Base-by-base conservation (phyloP, 2,113 vertebrate species). In the Cynopterus brachyotis region DNA sequence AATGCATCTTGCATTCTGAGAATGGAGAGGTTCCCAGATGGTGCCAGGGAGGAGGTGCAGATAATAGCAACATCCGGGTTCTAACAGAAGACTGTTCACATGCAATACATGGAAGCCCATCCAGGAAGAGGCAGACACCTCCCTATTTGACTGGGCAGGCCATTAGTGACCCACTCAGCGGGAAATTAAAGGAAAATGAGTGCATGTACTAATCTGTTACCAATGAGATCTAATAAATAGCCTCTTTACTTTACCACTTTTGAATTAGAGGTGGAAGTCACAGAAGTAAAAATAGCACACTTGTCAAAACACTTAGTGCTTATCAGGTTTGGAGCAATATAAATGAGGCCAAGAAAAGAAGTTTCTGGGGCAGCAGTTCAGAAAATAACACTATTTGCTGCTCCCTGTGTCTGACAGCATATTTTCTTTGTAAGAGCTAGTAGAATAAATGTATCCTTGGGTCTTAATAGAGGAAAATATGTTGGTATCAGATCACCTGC, bases 261-360 rank as follows among this genome's bases (percentile, higher is more conserved):
- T 91, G 78, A 92, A 93, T 97, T 88, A 91, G 91, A 89, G 70
- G 66, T 95, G 30, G 28, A 85, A 95, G 66, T 50, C 67, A 76
- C 3, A 80, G 84, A 94, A 89, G 78, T 89, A 78, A 97, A 97
- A 97, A 97, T 93, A 94, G 80, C 84, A 60, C 62, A 81, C 81
- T 96, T 97, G 95, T 97, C 97, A 96, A 96, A 97, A 96, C 78
- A 86, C 19, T 40, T 55, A 35, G 84, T 66, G 32, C n/a, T 50
- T 87, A 32, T 73, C 55, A 42, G 75, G 62, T 73, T 81, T 83
- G 60, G 24, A 92, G 15, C 60, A 70, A 89, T 69, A 70, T 91
- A 94, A 96, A 96, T 84, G 90, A 96, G 42, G 40, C 66, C 89
- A 85, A 91, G 82, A 92, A 89, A 75, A 35, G 83, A 86, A 95